These are phyloP conservation scores for Rhegmatorhina hoffmannsi DNA, from an alignment of 2,113 vertebrate genomes.

Conservation along the genomic window DNA sequence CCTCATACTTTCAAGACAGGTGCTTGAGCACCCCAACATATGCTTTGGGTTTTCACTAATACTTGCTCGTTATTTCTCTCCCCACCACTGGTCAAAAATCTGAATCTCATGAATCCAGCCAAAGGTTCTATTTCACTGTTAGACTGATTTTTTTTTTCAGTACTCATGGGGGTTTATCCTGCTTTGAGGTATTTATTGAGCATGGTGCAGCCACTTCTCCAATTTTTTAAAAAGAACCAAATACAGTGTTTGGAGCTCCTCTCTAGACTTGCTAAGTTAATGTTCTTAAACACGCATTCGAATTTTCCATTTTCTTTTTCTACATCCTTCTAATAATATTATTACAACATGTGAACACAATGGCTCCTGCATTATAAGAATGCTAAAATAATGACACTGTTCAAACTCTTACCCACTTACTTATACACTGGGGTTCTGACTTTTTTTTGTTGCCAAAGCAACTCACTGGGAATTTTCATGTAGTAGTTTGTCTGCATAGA, in stretches of 20 bases:
- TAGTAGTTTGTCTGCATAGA: background rate
- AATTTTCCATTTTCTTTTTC: background rate
- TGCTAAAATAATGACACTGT: background rate
- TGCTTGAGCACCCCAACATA: background rate
- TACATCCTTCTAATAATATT: background rate
- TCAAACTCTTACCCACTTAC: background rate
- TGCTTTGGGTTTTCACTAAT: background rate
- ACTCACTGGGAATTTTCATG: background rate
- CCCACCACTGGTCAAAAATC: background rate
- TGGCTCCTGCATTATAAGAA: background rate
- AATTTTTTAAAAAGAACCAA: background rate
- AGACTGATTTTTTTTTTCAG: background rate
- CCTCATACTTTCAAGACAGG: background rate
- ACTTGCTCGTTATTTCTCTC: background rate
- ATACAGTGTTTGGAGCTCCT: background rate
- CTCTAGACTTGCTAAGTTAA: background rate
- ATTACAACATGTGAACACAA: background rate
- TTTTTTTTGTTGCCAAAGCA: background rate
- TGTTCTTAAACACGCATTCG: background rate
- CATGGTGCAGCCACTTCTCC: background rate
- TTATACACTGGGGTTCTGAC: background rate
- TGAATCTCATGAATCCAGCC: background rate
- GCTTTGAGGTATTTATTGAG: background rate
- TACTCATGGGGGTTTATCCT: background rate
- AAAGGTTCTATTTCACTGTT: background rate